A percentile compares a stretch with the other conserved stretches of the same genome.
Evolutionary conservation across 2,797 vertebrate genomes (phyloP).

Genomic region (Helostoma temminkii): DNA sequence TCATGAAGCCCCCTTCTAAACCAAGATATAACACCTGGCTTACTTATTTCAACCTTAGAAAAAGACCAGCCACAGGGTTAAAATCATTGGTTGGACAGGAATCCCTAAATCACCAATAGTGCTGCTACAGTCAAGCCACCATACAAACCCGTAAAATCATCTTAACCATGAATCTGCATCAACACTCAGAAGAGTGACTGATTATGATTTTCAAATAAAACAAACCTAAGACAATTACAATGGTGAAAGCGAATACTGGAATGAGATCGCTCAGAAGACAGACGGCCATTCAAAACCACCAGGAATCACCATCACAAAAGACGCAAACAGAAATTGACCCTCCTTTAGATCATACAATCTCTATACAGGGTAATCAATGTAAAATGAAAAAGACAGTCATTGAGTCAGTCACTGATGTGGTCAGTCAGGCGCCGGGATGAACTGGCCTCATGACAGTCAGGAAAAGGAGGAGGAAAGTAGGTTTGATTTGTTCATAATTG

Average conservation of each 20-base stretch:
- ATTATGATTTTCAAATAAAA: constrained; percentile 36
- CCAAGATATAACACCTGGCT: neutral
- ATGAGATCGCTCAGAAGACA: constrained; percentile 47
- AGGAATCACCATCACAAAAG: constrained; percentile 53
- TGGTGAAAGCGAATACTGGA: constrained; percentile 29
- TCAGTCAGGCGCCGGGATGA: constrained; percentile 46
- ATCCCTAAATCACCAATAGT: constrained; percentile 37
- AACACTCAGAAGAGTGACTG: constrained; percentile 26
- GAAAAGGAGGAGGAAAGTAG: constrained; percentile 35
- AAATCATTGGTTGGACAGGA: constrained; percentile 29
- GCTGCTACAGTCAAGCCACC: constrained; percentile 19
- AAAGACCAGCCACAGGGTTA: constrained; percentile 56
- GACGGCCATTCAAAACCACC: constrained; percentile 45
- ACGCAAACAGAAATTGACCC: constrained; percentile 48
- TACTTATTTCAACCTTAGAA: neutral
- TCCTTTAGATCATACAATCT: constrained; percentile 55
- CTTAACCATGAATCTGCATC: constrained; percentile 36
- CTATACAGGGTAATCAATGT: constrained; percentile 52
- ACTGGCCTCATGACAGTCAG: constrained; percentile 31
- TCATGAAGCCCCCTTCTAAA: neutral
- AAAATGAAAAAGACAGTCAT: constrained; percentile 48
- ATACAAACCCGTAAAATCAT: constrained; percentile 35
- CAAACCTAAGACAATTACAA: constrained; percentile 32
- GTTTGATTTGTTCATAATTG: constrained; percentile 67
- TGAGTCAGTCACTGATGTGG: constrained; percentile 48